Conservation (phyloP, 2,113 vertebrate species). For the Centropristis striata region DNA sequence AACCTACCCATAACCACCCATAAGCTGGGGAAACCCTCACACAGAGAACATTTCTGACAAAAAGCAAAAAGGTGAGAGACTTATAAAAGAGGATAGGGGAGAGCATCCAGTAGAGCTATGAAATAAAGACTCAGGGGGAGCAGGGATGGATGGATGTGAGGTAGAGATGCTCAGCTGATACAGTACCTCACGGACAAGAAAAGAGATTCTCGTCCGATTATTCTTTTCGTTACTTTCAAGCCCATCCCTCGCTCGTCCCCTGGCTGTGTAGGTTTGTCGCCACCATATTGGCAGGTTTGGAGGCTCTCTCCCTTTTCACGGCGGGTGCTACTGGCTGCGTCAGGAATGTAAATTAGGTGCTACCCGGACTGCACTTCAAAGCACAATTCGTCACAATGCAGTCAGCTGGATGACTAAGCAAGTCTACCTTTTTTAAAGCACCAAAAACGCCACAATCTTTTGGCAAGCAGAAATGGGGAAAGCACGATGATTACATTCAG, state of each 20-base stretch:
- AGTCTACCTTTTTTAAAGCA: constrained; percentile 53
- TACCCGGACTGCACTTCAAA: not conserved
- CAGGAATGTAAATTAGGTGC: constrained; percentile 28
- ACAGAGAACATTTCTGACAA: constrained; percentile 21
- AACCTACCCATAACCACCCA: constrained; percentile 48
- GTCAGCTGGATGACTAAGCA: constrained; percentile 1
- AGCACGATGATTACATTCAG: constrained; percentile 76
- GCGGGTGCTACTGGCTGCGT: constrained; percentile 72
- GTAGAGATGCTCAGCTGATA: constrained; percentile 84
- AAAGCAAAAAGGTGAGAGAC: constrained; percentile 10
- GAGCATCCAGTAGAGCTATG: constrained; percentile 51
- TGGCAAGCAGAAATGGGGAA: constrained; percentile 60
- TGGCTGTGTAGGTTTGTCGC: constrained; percentile 45
- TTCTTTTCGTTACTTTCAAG: constrained; percentile 43
- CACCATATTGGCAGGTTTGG: constrained; percentile 56
- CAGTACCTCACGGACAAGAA: constrained; percentile 73
- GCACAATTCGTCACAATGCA: not conserved
- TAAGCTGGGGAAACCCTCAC: constrained; percentile 31
- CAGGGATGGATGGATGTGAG: constrained; percentile 82
- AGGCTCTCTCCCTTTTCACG: constrained; percentile 54
- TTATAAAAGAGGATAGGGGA: constrained; percentile 34
- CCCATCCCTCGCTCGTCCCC: constrained; percentile 43
- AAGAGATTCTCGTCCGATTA: constrained; percentile 26
- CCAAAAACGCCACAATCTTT: constrained; percentile 69
- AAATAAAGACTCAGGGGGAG: constrained; percentile 51